Conservation (phyloP, 2,888 invertebrate species). For the Hartigia nigra region DNA sequence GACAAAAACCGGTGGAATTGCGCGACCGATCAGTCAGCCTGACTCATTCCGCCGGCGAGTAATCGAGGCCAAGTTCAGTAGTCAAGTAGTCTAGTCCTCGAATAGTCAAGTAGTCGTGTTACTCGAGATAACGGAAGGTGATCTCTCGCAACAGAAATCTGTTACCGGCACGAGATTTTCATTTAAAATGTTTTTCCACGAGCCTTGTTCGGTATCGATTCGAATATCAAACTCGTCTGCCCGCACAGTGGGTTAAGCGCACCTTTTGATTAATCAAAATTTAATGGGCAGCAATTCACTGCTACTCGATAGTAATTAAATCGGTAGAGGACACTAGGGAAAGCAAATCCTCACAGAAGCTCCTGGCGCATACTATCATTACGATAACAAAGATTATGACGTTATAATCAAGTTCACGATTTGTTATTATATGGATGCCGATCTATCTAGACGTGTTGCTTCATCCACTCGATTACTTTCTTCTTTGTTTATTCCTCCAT, state of each 20-base stretch:
- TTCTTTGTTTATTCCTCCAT: neutral
- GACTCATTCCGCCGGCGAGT: neutral
- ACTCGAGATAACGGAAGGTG: neutral
- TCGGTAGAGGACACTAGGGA: neutral
- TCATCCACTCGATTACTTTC: no score
- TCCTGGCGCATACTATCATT: neutral
- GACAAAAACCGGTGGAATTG: neutral
- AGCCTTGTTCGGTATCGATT: neutral
- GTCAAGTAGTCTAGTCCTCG: neutral
- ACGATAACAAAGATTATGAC: neutral
- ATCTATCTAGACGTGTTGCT: neutral
- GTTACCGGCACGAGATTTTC: neutral
- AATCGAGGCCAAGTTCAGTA: neutral
- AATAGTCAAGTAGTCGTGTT: neutral
- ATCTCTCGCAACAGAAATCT: neutral
- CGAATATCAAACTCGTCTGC: neutral
- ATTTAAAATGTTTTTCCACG: neutral
- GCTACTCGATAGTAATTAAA: neutral
- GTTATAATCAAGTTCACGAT: neutral
- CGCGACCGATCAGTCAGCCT: neutral
- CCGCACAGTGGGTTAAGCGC: neutral
- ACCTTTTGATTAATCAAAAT: neutral
- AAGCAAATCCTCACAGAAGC: neutral
- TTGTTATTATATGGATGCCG: neutral
- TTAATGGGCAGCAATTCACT: neutral